phyloP scores from a whole-genome alignment of 2,888 invertebrate genomes.

The Ochlodes sylvanus region DNA sequence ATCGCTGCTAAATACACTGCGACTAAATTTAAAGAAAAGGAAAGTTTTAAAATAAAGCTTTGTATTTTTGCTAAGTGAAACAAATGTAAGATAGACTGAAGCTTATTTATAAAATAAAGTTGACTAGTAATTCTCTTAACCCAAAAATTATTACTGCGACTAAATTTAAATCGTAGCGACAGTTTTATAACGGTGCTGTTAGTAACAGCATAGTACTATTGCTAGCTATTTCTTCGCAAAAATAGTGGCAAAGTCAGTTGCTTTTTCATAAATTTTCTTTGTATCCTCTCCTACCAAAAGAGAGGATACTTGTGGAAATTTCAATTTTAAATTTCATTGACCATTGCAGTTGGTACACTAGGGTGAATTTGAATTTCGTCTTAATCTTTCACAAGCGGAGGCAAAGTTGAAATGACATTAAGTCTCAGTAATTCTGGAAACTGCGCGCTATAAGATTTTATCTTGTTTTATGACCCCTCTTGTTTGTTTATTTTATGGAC shows the following conservation, averaged over 20 bases:
- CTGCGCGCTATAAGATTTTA: constrained; percentile 30
- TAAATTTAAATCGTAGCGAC: too few relatives aligned
- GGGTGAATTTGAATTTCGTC: constrained; percentile 32
- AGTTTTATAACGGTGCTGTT: too few relatives aligned
- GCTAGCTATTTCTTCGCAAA: neutral
- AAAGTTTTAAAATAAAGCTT: too few relatives aligned
- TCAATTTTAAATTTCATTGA: constrained; percentile 35
- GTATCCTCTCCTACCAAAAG: constrained; percentile 7
- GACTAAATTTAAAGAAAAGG: too few relatives aligned
- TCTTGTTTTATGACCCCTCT: constrained; percentile 31
- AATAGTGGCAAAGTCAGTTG: constrained; percentile 15
- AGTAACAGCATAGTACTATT: too few relatives aligned
- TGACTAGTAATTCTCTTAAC: neutral
- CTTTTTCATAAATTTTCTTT: constrained; percentile 29
- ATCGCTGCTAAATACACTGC: too few relatives aligned
- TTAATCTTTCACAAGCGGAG: constrained; percentile 31
- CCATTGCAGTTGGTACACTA: constrained; percentile 24
- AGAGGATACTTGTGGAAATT: constrained; percentile 21
- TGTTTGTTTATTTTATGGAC: constrained; percentile 27
- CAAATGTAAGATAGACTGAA: too few relatives aligned
- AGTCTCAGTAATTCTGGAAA: constrained; percentile 29
- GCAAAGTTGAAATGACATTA: constrained; percentile 35
- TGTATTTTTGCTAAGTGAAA: too few relatives aligned
- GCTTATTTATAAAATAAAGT: too few relatives aligned
- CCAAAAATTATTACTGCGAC: neutral